These are phyloP conservation scores for Hylaeus anthracinus DNA, from an alignment of 1,140 invertebrate genomes.

Conservation along the genomic window DNA sequence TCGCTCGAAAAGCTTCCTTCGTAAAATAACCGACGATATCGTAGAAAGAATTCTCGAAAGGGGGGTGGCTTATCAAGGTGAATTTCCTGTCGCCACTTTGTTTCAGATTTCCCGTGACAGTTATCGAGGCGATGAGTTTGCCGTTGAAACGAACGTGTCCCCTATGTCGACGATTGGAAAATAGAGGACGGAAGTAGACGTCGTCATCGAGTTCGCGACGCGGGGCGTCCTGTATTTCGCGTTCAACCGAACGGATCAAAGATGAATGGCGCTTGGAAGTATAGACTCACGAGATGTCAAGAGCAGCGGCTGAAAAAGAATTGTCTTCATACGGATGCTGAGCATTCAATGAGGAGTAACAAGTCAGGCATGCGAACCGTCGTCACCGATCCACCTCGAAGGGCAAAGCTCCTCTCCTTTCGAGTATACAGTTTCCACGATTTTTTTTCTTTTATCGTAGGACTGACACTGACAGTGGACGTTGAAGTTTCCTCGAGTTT, in stretches of 20 bases:
- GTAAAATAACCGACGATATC: too few species aligned
- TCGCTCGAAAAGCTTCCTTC: too few species aligned
- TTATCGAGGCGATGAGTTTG: background rate
- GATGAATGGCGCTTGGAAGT: conserved; percentile 39
- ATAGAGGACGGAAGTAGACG: background rate
- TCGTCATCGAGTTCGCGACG: conserved; percentile 27
- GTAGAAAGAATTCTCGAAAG: background rate
- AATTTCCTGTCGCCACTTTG: background rate
- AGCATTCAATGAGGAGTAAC: conserved; percentile 52
- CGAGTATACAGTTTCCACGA: background rate
- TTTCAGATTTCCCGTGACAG: background rate
- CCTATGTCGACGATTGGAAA: conserved; percentile 7
- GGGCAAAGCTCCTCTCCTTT: conserved; percentile 1
- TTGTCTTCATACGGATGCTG: conserved; percentile 55
- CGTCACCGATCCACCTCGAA: conserved; percentile 9
- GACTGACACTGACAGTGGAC: conserved; percentile 22
- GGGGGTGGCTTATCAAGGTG: background rate
- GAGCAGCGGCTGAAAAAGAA: conserved; percentile 43
- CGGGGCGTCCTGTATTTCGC: conserved; percentile 27
- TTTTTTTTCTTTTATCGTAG: background rate
- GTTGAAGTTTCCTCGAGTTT: background rate
- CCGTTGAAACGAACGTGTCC: background rate
- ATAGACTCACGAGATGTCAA: conserved; percentile 40
- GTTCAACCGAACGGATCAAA: conserved; percentile 50
- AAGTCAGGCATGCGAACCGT: conserved; percentile 39